Percentiles rank a stretch among this genome's conserved stretches.
Conservation (phyloP, 2,888 invertebrate genomes). For the Callimorpha dominula region DNA sequence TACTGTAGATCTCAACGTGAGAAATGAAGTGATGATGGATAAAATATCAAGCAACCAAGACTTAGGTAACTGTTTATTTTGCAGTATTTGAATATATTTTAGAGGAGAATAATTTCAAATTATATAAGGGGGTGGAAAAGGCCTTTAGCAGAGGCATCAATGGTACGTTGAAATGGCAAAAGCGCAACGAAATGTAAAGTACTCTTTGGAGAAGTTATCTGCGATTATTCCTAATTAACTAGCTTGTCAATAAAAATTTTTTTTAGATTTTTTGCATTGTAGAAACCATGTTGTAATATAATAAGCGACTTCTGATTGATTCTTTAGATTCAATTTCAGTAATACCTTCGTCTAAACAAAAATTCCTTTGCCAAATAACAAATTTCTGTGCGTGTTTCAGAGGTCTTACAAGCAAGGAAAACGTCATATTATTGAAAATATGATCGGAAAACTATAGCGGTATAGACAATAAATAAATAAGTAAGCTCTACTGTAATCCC, state of each 20-base stretch:
- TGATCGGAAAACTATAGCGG: constrained; percentile 16
- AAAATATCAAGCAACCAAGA: not conserved
- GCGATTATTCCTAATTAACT: no score
- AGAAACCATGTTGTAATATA: no score
- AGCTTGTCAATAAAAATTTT: no score
- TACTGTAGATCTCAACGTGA: not conserved
- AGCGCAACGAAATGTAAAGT: no score
- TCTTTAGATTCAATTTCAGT: not conserved
- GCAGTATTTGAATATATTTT: not conserved
- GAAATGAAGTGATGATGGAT: not conserved
- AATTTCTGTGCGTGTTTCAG: constrained; percentile 15
- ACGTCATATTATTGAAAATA: constrained; percentile 13
- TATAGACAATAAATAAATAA: constrained; percentile 22
- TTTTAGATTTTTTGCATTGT: no score
- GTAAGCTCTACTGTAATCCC: constrained; percentile 18
- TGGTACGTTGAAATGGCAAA: no score
- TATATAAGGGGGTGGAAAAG: not conserved
- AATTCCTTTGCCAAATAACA: not conserved
- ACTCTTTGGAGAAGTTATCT: no score
- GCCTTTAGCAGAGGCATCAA: not conserved
- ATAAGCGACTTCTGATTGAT: not conserved
- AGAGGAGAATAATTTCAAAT: not conserved
- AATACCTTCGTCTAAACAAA: not conserved
- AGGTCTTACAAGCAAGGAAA: not conserved
- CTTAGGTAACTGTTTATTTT: not conserved